Evolutionary conservation across 2,888 invertebrate species (phyloP).

Genomic region (Lacanobia oleracea): DNA sequence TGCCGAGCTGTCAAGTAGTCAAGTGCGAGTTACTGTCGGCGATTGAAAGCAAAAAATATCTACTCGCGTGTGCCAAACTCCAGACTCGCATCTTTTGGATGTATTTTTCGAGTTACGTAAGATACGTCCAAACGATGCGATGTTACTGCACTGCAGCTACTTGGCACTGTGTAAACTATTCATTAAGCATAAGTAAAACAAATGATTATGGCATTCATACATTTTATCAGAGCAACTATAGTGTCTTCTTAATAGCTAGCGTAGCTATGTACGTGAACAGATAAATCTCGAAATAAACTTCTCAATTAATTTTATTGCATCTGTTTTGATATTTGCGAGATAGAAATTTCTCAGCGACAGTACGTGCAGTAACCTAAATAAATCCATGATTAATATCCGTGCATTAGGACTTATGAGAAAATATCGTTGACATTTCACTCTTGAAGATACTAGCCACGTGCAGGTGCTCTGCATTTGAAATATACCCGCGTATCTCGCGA

Average conservation of each 20-base stretch:
- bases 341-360: constrained; percentile 56
- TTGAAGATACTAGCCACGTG: constrained; percentile 42
- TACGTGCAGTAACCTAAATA: constrained; percentile 74
- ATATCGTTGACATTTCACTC: constrained; percentile 80
- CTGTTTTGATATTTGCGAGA: constrained; percentile 37
- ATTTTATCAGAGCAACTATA: not conserved
- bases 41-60: too few relatives aligned
- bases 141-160: too few relatives aligned
- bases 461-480: constrained; percentile 63
- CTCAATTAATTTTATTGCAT: constrained; percentile 24
- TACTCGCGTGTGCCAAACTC: too few relatives aligned
- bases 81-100: too few relatives aligned
- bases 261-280: not conserved
- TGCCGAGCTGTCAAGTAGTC: too few relatives aligned
- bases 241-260: not conserved
- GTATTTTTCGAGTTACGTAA: too few relatives aligned
- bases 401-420: constrained; percentile 69
- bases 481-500: constrained; percentile 19
- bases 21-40: too few relatives aligned
- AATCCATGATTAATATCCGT: constrained; percentile 75
- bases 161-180: too few relatives aligned
- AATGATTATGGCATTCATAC: not conserved
- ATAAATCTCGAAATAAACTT: constrained; percentile 6
- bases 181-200: not conserved
- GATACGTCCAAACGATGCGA: too few relatives aligned